Percentiles rank a stretch among this genome's conserved stretches.
Conservation (phyloP, 2,888 invertebrate genomes). For the Alentia gelatinosa region DNA sequence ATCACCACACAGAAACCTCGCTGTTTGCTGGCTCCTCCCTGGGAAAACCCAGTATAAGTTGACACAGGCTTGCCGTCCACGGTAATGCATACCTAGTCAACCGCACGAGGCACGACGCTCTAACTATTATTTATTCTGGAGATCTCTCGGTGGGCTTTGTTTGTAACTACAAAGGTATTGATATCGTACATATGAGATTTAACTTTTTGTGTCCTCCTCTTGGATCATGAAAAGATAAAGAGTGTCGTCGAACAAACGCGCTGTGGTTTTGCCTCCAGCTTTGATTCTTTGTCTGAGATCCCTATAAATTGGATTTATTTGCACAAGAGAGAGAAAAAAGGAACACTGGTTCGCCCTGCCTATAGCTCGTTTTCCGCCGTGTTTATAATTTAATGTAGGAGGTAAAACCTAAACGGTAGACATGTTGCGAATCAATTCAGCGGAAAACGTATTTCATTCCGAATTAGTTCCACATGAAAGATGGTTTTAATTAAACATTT, state of each 20-base stretch:
- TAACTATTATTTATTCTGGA: not conserved
- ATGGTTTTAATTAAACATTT: not conserved
- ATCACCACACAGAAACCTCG: too few relatives aligned
- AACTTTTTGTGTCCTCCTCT: not conserved
- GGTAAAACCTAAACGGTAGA: not conserved
- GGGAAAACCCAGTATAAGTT: not conserved
- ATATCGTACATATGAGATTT: not conserved
- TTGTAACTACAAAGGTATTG: constrained; percentile 1
- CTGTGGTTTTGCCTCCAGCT: not conserved
- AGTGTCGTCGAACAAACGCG: not conserved
- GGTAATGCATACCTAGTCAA: not conserved
- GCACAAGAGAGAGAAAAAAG: not conserved
- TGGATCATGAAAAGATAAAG: not conserved
- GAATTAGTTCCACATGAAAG: constrained; percentile 1
- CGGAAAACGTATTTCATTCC: not conserved
- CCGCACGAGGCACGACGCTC: not conserved
- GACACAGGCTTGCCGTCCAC: not conserved
- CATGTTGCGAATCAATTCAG: not conserved
- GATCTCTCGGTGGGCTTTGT: not conserved
- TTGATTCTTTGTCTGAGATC: not conserved
- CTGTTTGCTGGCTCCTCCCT: not conserved
- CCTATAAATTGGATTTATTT: not conserved
- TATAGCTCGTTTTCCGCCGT: not conserved
- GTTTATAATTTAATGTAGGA: not conserved
- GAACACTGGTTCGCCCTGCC: not conserved